These are phyloP conservation scores for Ornithoptera priamus DNA, from an alignment of 2,888 invertebrate genomes.

Conservation along the genomic window DNA sequence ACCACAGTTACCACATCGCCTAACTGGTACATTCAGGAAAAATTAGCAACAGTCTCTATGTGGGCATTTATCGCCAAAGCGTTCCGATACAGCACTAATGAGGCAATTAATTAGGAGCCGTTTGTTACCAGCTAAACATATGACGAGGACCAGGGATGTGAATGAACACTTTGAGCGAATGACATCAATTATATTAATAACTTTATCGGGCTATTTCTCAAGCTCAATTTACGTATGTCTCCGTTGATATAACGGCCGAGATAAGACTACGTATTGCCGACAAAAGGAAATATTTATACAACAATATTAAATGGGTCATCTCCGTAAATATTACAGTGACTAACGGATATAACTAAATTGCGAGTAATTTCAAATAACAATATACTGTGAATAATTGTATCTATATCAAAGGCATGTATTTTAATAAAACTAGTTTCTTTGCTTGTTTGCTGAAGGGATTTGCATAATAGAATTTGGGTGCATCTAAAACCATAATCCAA, in stretches of 20 bases:
- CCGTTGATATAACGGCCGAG: conserved; percentile 25
- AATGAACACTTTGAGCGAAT: conserved; percentile 24
- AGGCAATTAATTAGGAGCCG: conserved; percentile 24
- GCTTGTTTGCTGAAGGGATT: background rate
- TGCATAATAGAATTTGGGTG: background rate
- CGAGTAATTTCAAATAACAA: no score
- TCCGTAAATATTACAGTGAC: background rate
- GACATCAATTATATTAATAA: conserved; percentile 40
- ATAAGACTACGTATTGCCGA: conserved; percentile 32
- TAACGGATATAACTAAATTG: background rate
- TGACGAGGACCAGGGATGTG: conserved; percentile 19
- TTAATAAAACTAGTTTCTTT: background rate
- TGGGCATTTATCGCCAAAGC: conserved; percentile 4
- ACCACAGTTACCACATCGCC: background rate
- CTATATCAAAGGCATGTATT: background rate
- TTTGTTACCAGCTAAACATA: conserved; percentile 15
- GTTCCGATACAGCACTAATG: conserved; percentile 11
- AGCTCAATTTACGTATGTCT: conserved; percentile 36
- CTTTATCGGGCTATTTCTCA: conserved; percentile 38
- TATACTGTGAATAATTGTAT: no score
- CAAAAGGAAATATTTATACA: conserved; percentile 27
- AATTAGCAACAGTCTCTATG: conserved; percentile 4
- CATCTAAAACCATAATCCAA: conserved; percentile 4
- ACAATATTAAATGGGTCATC: conserved; percentile 20
- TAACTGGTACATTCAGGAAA: conserved; percentile 1